phyloP scores from a whole-genome alignment of 2,113 vertebrate species.

The Petrocephalus zakoni region DNA sequence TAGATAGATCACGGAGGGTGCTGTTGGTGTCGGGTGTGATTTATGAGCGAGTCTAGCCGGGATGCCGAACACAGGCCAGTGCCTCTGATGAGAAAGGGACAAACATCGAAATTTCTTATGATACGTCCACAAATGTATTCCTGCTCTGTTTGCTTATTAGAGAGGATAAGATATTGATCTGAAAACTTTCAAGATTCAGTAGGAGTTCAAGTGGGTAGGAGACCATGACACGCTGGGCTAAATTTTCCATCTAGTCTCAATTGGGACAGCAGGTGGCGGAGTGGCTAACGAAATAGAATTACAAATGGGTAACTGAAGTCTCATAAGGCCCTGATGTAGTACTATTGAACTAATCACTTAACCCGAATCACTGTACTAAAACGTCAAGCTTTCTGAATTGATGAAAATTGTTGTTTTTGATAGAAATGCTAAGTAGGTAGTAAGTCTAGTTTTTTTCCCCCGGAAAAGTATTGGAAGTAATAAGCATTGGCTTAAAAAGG shows the following conservation, averaged over 20 bases:
- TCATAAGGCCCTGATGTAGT: not conserved
- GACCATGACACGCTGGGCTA: not conserved
- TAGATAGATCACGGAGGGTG: slow-evolving; percentile 14
- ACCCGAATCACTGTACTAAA: not conserved
- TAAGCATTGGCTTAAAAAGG: slow-evolving; percentile 1
- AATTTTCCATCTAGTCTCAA: not conserved
- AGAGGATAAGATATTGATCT: not conserved
- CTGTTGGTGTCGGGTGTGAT: slow-evolving; percentile 21
- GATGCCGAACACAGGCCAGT: not conserved
- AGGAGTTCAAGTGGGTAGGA: not conserved
- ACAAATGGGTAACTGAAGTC: not conserved
- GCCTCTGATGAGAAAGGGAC: slow-evolving; percentile 1
- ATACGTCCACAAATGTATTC: not conserved
- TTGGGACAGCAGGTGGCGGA: not conserved
- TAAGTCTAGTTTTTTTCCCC: not conserved
- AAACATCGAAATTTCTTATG: slow-evolving; percentile 11
- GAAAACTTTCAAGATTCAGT: not conserved
- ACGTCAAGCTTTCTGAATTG: slow-evolving; percentile 2
- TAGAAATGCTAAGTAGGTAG: not conserved
- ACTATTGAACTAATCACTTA: not conserved
- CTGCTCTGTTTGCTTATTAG: not conserved
- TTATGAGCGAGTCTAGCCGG: not conserved
- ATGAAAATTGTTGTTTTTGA: not conserved
- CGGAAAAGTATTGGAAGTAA: not conserved
- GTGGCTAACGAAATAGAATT: not conserved